phyloP scores from a whole-genome alignment of 2,113 vertebrate species.

The Oncorhynchus kisutch region DNA sequence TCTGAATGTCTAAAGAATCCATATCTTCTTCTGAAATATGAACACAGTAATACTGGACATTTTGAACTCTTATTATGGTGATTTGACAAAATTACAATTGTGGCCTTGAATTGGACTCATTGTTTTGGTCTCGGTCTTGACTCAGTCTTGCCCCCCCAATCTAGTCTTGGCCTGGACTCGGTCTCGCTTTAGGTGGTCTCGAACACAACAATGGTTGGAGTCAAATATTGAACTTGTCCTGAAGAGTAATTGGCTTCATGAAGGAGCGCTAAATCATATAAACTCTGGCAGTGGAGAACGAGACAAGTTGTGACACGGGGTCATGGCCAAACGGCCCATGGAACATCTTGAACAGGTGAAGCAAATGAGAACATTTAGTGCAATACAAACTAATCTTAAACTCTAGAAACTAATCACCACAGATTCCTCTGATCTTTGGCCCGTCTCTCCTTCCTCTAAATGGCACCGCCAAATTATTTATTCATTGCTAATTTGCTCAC shows the following conservation, averaged over 20 bases:
- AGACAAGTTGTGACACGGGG: neutral
- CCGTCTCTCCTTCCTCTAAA: neutral
- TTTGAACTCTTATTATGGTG: no score
- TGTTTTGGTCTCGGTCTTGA: no score
- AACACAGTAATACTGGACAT: no score
- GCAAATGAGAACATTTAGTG: constrained; percentile 18
- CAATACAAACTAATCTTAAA: constrained; percentile 7
- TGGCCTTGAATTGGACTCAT: no score
- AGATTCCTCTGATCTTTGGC: constrained; percentile 6
- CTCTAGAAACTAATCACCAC: constrained; percentile 8
- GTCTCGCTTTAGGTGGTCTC: no score
- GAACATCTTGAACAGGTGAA: constrained; percentile 13
- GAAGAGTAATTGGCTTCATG: neutral
- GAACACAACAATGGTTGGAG: neutral
- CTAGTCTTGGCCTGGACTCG: no score
- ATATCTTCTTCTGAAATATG: no score
- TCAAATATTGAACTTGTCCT: neutral
- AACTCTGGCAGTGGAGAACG: neutral
- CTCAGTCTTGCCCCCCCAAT: no score
- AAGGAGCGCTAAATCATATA: neutral
- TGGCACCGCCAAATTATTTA: constrained; percentile 18
- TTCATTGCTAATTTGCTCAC: constrained; percentile 28
- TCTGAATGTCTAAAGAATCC: no score
- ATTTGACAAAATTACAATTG: no score
- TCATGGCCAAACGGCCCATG: neutral